Evolutionary conservation across 1,140 invertebrate species (phyloP).

Genomic region (Cyphomyrmex costatus): DNA sequence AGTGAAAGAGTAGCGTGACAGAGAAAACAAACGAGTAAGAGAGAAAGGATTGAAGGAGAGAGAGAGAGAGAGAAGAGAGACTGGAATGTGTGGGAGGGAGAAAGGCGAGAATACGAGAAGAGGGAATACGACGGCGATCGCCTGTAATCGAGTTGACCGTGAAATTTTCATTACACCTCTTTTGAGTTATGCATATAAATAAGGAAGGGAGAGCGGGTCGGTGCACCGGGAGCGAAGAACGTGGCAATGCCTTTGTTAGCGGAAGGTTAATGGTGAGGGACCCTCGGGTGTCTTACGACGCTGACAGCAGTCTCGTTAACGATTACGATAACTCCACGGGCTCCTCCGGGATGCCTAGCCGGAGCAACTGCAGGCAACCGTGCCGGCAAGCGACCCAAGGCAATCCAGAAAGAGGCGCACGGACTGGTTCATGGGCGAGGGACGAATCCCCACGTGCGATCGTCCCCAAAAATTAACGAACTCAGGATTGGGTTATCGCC

Average conservation of each 20-base stretch:
- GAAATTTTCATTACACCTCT: constrained; percentile 85
- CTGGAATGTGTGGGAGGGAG: constrained; percentile 39
- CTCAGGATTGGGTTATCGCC: constrained; percentile 37
- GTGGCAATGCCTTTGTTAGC: constrained; percentile 83
- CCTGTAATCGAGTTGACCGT: constrained; percentile 79
- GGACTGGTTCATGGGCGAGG: constrained; percentile 49
- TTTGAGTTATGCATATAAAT: constrained; percentile 86
- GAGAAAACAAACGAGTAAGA: neutral
- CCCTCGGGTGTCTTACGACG: constrained; percentile 79
- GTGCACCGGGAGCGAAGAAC: constrained; percentile 78
- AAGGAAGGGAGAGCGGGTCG: constrained; percentile 79
- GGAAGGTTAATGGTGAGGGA: constrained; percentile 83
- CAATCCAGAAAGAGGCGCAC: constrained; percentile 65
- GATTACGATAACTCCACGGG: constrained; percentile 80
- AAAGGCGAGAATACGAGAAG: constrained; percentile 3
- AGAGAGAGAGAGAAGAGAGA: constrained; percentile 6
- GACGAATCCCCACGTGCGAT: constrained; percentile 43
- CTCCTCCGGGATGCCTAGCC: constrained; percentile 72
- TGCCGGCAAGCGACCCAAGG: constrained; percentile 54
- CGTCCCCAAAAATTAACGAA: constrained; percentile 52
- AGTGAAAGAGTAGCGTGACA: constrained; percentile 1
- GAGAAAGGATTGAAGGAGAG: constrained; percentile 5
- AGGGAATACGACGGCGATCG: constrained; percentile 66
- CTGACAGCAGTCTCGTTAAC: constrained; percentile 83
- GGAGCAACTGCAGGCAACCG: constrained; percentile 63